phyloP scores from a whole-genome alignment of 1,140 invertebrate genomes.

The Lamellibrachia luymesi region DNA sequence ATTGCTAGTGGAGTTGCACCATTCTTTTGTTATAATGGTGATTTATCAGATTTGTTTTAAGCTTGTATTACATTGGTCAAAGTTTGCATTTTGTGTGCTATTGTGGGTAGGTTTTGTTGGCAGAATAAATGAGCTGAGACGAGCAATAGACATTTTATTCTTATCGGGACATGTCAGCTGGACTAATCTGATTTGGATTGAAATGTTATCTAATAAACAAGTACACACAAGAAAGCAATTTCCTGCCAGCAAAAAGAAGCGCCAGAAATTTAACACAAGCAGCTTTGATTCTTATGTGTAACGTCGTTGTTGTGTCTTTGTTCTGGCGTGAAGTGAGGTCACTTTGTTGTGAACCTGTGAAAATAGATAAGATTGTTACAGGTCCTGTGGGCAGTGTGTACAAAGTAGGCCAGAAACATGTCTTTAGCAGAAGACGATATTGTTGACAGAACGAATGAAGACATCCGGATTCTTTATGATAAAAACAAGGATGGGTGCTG shows the following conservation, averaged over 20 bases:
- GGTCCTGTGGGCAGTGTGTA: background rate
- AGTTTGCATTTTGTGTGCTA: background rate
- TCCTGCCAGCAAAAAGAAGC: background rate
- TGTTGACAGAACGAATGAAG: background rate
- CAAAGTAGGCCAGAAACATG: background rate
- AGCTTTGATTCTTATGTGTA: background rate
- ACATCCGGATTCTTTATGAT: background rate
- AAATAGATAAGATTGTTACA: background rate
- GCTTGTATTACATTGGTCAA: background rate
- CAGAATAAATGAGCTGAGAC: background rate
- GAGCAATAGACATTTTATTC: background rate
- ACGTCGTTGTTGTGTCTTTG: background rate
- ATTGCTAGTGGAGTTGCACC: background rate
- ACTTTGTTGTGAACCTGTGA: background rate
- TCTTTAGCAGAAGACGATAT: background rate
- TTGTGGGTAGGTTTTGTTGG: background rate
- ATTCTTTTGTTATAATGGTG: background rate
- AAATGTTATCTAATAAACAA: background rate
- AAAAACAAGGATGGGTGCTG: background rate
- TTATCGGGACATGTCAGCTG: background rate
- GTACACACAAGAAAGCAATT: background rate
- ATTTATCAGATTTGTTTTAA: background rate
- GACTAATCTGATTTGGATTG: background rate
- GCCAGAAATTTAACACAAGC: background rate
- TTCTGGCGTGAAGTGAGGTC: background rate